A percentile compares a stretch with the other conserved stretches of the same genome.
Conservation (phyloP, 2,888 invertebrate species). For the Pogonocherus hispidulus region DNA sequence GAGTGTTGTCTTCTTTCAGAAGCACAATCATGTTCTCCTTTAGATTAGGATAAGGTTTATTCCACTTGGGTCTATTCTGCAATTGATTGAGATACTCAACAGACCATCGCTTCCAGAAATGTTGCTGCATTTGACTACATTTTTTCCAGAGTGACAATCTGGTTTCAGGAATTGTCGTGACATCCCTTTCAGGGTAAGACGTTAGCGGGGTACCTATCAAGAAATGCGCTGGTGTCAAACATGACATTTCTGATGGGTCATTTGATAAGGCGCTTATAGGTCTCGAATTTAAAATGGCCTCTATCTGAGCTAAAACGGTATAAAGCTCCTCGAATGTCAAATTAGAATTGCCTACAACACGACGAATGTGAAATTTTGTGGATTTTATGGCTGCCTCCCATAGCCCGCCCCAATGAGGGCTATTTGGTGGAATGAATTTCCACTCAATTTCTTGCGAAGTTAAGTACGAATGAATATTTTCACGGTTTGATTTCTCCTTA, state of each 20-base stretch:
- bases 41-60: neutral
- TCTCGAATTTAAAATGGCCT: constrained; percentile 58
- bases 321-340: constrained; percentile 57
- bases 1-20: constrained; percentile 52
- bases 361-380: constrained; percentile 45
- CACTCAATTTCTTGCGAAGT: neutral
- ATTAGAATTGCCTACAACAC: constrained; percentile 31
- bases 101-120: constrained; percentile 50
- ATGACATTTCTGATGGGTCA: constrained; percentile 50
- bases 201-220: constrained; percentile 43
- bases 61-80: constrained; percentile 43
- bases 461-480: neutral
- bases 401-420: constrained; percentile 58
- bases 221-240: constrained; percentile 56
- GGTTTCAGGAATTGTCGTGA: constrained; percentile 36
- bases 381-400: constrained; percentile 60
- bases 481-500: neutral
- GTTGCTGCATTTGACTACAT: constrained; percentile 45
- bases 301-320: constrained; percentile 56
- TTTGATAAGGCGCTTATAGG: constrained; percentile 51
- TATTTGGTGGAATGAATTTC: constrained; percentile 45
- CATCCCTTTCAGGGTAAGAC: constrained; percentile 8
- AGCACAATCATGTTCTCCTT: constrained; percentile 32
- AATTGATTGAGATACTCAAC: constrained; percentile 52
- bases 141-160: constrained; percentile 48